Percentiles rank a stretch among this genome's conserved stretches.
Evolutionary conservation across 2,888 invertebrate species (phyloP).

Genomic region (Beris chalybata): DNA sequence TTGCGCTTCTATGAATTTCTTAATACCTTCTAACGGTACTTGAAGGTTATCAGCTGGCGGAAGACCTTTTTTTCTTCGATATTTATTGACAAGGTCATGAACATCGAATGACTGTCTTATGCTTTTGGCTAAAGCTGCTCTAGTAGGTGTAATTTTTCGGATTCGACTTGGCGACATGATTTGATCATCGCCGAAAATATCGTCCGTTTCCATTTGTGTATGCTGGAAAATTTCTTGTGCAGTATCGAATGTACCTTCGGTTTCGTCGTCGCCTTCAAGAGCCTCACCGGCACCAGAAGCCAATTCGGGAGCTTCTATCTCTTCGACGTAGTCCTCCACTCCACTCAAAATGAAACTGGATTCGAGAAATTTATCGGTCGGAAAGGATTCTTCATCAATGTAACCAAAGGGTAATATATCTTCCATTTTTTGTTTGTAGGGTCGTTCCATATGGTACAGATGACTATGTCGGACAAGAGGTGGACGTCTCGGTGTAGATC

Average conservation of each 20-base stretch:
- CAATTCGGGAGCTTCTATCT: slow-evolving; percentile 12
- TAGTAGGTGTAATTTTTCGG: slow-evolving; percentile 5
- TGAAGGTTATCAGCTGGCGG: neutral
- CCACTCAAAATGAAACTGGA: slow-evolving; percentile 3
- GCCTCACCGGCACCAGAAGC: slow-evolving; percentile 2
- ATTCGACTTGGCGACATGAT: neutral
- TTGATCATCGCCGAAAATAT: slow-evolving; percentile 14
- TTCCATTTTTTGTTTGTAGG: slow-evolving; percentile 8
- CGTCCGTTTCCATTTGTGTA: neutral
- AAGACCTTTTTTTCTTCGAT: slow-evolving; percentile 14
- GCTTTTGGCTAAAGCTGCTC: slow-evolving; percentile 2
- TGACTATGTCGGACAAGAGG: slow-evolving; percentile 9
- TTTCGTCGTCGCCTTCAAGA: neutral
- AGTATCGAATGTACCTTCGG: neutral
- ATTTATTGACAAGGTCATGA: neutral
- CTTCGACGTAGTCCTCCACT: slow-evolving; percentile 7
- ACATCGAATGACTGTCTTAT: neutral
- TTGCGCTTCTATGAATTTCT: slow-evolving; percentile 5
- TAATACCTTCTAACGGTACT: neutral
- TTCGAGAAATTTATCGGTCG: slow-evolving; percentile 8
- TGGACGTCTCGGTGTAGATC: neutral
- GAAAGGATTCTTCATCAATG: slow-evolving; percentile 16
- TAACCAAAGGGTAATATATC: slow-evolving; percentile 11
- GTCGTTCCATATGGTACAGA: neutral
- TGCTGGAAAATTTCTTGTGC: neutral